Base-by-base conservation (phyloP, 2,797 vertebrate genomes). In the Acanthornis magna region DNA sequence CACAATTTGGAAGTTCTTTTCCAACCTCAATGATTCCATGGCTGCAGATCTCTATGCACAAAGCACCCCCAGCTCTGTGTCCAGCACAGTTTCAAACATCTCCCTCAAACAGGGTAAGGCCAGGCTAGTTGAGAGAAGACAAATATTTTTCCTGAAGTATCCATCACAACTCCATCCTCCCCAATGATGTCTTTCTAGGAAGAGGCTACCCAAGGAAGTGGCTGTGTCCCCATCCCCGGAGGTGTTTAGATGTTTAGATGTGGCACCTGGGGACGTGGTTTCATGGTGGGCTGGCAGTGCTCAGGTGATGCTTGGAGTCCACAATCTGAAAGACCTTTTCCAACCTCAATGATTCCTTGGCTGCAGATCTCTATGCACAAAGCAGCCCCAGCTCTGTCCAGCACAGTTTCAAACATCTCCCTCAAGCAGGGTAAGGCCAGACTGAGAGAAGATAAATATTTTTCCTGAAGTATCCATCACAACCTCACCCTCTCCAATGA, bases 241-340 rank as follows among this genome's bases (percentile, higher is more conserved):
- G 67, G 18, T 36, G 5, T 42, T 54, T 42, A 34, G 47, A 34
- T 36, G 5, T 42, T 54, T 42, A 34, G 47, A 34, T 84, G 53
- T 27, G 47, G 57, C 40, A 47, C 19, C 9, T 29, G 36, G 66
- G 25, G 40, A 40, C 0, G 0, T 9, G 40, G 34, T 10, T 66
- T 66, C 15, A 3, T 30, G 25, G 9, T 53, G 29, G n/a, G 25
- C 45, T 72, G 73, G 25, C 15, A 48, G 30, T 36, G 66, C 30
- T 48, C 22, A 19, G 22, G 15, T 60, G 21, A 15, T 60, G 19
- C 8, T 4, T 85, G 40, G 18, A 85, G 53, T 48, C 47, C 26
- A 7, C 42, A 16, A 36, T 42, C 26, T 36, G 14, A 32, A 32
- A 53, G 30, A 11, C 40, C 34, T 78, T 84, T 42, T 78, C 40